Base-by-base conservation (phyloP, 2,797 vertebrate species). In the Acanthurus tractus region DNA sequence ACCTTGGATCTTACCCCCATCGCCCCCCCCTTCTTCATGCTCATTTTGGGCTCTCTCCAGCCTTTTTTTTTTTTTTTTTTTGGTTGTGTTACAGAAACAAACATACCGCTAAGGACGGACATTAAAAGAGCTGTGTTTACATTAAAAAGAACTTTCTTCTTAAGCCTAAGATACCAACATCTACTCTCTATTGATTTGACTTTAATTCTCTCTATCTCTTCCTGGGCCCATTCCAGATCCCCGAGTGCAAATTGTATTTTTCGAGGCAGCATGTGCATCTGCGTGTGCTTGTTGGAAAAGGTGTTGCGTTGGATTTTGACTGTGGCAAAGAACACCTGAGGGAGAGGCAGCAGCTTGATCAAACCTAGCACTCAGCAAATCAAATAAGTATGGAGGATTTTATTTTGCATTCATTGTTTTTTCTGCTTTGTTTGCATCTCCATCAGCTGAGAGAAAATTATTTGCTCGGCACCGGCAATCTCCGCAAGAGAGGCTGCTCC, bases 371-470 rank as follows among this genome's bases (percentile, higher is more conserved):
- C 75, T 85, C 78, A 54, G 82, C 76, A 89, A 88, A 90, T 91
- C 83, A 75, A 91, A 92, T 90, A 79, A 74, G 77, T 92, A 92
- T 86, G 84, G 57, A 81, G 78, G 80, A 81, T 83, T 88, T 94
- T 88, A 79, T 91, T 93, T 83, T 55, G 66, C 79, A 92, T 94
- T 93, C 87, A 91, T 93, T 92, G 88, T 93, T 90, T 93, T 70
- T 91, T 85, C 82, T 90, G 84, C 88, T 91, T 91, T 93, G 86
- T 94, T 92, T 94, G 89, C 89, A 92, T 94, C 83, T 83, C 86
- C 85, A 92, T 93, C 89, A 89, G 89, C 66, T 79, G 63, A 78
- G 53, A 84, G 89, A 83, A 86, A 92, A 92, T 91, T n/a, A 89
- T 92, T 88, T 76, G 82, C 74, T 76, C 44, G 78, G 79, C 81